phyloP scores from a whole-genome alignment of 1,140 invertebrate species.

The Ylistrum balloti region DNA sequence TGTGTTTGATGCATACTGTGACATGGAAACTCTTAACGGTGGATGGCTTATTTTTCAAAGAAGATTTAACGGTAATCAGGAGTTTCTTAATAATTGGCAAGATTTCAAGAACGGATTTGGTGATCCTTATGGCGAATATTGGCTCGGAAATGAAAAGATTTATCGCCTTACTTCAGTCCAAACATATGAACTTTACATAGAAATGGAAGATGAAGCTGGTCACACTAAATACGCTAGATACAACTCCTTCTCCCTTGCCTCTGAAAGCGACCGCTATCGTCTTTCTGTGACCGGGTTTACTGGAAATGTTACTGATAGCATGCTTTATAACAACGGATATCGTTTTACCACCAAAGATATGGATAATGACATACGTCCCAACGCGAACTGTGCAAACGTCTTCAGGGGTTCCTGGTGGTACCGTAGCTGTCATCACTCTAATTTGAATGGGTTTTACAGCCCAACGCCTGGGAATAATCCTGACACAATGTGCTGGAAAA shows the following conservation, averaged over 20 bases:
- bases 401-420: background rate
- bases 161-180: background rate
- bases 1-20: background rate
- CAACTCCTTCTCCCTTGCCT: background rate
- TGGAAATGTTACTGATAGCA: background rate
- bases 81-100: conserved; percentile 95
- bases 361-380: background rate
- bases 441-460: background rate
- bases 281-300: background rate
- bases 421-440: background rate
- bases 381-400: background rate
- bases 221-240: background rate
- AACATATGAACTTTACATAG: background rate
- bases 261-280: background rate
- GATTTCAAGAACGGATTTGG: conserved; percentile 97
- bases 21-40: conserved; percentile 33
- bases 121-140: conserved; percentile 86
- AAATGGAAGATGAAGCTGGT: background rate
- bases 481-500: conserved; percentile 6
- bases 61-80: conserved; percentile 88
- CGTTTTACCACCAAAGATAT: background rate
- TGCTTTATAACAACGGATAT: background rate
- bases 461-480: background rate
- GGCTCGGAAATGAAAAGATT: conserved; percentile 73
- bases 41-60: conserved; percentile 85